Conservation (phyloP, 2,888 invertebrate genomes). For the Idaea aversata region DNA sequence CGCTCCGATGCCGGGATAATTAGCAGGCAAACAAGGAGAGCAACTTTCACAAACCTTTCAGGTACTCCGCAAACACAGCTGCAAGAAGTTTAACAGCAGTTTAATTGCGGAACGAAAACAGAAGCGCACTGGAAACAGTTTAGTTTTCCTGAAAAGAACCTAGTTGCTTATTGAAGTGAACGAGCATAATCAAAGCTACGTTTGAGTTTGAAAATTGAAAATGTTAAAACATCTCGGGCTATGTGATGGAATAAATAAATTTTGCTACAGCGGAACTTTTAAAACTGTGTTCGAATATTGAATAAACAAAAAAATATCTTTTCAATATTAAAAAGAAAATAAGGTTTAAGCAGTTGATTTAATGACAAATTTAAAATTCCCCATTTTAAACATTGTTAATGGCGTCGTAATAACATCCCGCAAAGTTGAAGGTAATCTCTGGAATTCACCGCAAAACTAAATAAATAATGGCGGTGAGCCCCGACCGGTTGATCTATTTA, state of each 20-base stretch:
- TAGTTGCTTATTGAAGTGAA: constrained; percentile 56
- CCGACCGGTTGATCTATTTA: constrained; percentile 34
- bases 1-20: constrained; percentile 66
- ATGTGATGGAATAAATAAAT: constrained; percentile 37
- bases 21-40: constrained; percentile 76
- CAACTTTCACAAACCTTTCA: constrained; percentile 73
- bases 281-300: not conserved
- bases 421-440: constrained; percentile 4
- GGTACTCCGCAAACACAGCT: constrained; percentile 76
- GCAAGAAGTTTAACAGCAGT: constrained; percentile 79
- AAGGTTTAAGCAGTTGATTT: not conserved
- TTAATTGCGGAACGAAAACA: constrained; percentile 78
- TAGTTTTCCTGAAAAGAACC: constrained; percentile 72
- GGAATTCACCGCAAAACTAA: constrained; percentile 10
- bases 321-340: not conserved
- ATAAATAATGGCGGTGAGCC: constrained; percentile 10
- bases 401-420: constrained; percentile 3
- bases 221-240: constrained; percentile 40
- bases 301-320: not conserved
- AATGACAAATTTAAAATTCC: not conserved
- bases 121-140: constrained; percentile 74
- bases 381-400: constrained; percentile 3
- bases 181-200: constrained; percentile 47
- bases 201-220: constrained; percentile 55
- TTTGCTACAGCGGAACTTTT: constrained; percentile 21